A percentile compares a stretch with the other conserved stretches of the same genome.
Evolutionary conservation across 2,113 vertebrate genomes (phyloP).

Genomic region (Lepisosteus oculatus): DNA sequence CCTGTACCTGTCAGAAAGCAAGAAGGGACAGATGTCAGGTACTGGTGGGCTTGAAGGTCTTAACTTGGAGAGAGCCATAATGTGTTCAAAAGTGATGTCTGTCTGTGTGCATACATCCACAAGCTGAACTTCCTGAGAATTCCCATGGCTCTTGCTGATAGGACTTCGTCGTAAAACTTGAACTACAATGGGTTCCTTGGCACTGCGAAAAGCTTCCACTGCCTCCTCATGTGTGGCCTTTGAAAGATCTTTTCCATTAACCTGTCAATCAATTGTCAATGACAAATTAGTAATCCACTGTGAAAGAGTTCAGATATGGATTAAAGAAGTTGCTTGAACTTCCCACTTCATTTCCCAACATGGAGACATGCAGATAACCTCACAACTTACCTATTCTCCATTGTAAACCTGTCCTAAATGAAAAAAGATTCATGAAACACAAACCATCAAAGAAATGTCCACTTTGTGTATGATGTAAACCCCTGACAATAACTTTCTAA

Average conservation of each 20-base stretch:
- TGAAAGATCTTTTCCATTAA: slow-evolving; percentile 91
- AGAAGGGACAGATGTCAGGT: slow-evolving; percentile 92
- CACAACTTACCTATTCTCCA: no score
- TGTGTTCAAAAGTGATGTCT: slow-evolving; percentile 95
- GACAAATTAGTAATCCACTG: no score
- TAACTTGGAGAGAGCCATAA: slow-evolving; percentile 92
- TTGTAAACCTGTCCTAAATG: no score
- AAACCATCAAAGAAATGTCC: no score
- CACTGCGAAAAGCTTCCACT: slow-evolving; percentile 83
- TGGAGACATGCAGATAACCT: no score
- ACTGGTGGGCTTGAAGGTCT: slow-evolving; percentile 88
- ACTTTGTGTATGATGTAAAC: no score
- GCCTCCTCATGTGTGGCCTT: slow-evolving; percentile 91
- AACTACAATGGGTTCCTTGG: slow-evolving; percentile 92
- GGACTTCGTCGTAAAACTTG: slow-evolving; percentile 90
- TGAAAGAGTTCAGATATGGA: no score
- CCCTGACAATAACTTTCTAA: no score
- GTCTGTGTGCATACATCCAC: slow-evolving; percentile 93
- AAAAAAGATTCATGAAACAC: no score
- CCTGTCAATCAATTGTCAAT: slow-evolving; percentile 54
- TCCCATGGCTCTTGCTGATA: slow-evolving; percentile 62
- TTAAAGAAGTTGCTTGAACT: no score
- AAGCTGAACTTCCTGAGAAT: slow-evolving; percentile 76
- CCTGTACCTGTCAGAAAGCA: slow-evolving; percentile 92
- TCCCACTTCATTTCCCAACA: no score